A percentile compares a stretch with the other conserved stretches of the same genome.
Evolutionary conservation across 2,797 vertebrate genomes (phyloP).

Genomic region (Triplophysa bombifrons): DNA sequence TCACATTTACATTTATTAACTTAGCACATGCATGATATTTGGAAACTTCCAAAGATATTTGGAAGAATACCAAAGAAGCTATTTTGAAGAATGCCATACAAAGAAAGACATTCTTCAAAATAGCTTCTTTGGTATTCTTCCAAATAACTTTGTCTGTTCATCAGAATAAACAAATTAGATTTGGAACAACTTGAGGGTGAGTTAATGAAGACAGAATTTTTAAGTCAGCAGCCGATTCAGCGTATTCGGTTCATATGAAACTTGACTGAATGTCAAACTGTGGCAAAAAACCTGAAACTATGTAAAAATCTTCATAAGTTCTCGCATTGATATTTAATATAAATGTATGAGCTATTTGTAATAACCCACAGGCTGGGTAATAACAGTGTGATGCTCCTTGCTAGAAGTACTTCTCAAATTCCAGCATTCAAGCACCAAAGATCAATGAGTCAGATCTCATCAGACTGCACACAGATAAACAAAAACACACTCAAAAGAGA

Average conservation of each 20-base stretch:
- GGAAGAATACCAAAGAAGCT: no score
- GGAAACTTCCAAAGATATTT: no score
- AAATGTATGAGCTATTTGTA: conserved; percentile 24
- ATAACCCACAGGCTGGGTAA: conserved; percentile 15
- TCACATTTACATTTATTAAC: no score
- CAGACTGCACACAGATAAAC: conserved; percentile 17
- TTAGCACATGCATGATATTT: no score
- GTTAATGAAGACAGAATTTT: no score
- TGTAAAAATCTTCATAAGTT: conserved; percentile 9
- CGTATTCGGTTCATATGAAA: not conserved
- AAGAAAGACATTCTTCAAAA: no score
- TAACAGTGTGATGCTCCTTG: conserved; percentile 2
- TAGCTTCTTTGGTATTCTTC: no score
- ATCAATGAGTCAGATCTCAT: conserved; percentile 48
- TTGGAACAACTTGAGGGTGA: no score
- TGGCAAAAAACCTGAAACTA: not conserved
- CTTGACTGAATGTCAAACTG: conserved; percentile 8
- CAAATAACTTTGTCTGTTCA: no score
- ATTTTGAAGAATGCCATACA: no score
- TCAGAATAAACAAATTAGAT: no score
- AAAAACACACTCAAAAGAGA: conserved; percentile 28
- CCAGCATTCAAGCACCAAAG: conserved; percentile 25
- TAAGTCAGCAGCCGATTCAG: not conserved
- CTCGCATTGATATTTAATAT: conserved; percentile 33
- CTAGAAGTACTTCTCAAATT: conserved; percentile 8